A percentile compares a stretch with the other conserved stretches of the same genome.
These are phyloP conservation scores for Peromyscus aztecus DNA, from an alignment of 2,797 vertebrate species.

Conservation along the genomic window DNA sequence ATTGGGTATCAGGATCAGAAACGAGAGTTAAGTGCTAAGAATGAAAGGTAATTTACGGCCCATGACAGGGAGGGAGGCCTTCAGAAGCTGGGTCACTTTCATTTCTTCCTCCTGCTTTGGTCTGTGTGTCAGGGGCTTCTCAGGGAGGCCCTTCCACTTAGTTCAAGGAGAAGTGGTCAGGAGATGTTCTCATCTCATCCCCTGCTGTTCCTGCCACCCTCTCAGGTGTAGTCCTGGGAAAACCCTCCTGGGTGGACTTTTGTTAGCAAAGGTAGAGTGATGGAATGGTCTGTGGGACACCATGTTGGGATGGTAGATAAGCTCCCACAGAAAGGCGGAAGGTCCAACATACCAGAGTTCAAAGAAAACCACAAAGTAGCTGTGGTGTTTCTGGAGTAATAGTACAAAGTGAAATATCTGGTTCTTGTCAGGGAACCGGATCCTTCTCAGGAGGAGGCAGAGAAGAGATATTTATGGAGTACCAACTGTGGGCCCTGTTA, in stretches of 20 bases:
- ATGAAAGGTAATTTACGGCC: background rate
- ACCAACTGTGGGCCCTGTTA: background rate
- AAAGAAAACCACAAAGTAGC: background rate
- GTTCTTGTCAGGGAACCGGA: background rate
- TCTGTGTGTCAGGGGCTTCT: background rate
- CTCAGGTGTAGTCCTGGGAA: background rate
- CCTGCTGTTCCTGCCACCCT: background rate
- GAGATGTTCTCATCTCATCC: fast-evolving
- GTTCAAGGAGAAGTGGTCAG: background rate
- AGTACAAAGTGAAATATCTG: background rate
- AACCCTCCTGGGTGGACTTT: background rate
- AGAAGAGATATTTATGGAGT: background rate
- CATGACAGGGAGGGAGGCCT: background rate
- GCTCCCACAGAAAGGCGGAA: background rate
- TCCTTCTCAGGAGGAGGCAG: background rate
- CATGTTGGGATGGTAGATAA: background rate
- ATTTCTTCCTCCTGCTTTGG: background rate
- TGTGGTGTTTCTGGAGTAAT: background rate
- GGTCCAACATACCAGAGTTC: background rate
- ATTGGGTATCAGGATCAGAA: background rate
- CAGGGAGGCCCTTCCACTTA: too few species aligned
- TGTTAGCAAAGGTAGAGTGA: background rate
- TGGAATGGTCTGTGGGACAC: background rate
- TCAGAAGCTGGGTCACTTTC: background rate
- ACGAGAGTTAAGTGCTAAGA: background rate